Conservation (phyloP, 2,888 invertebrate species). For the Brenthis hecate region DNA sequence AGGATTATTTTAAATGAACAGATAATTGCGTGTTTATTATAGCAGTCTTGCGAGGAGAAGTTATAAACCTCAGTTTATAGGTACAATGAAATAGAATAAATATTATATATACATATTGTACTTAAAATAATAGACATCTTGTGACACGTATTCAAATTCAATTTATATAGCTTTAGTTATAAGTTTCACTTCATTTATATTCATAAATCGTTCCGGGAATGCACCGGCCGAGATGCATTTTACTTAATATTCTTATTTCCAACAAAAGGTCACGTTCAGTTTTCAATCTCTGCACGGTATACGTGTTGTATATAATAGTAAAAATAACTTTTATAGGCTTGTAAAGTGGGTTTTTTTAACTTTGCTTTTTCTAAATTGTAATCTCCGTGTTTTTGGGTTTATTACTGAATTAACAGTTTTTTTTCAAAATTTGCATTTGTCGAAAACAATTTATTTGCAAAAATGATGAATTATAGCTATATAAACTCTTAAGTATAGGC, state of each 20-base stretch:
- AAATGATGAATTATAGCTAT: too few species aligned
- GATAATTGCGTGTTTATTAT: too few species aligned
- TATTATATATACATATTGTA: background rate
- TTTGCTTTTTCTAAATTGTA: too few species aligned
- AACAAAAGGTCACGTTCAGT: constrained; percentile 27
- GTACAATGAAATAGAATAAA: constrained; percentile 5
- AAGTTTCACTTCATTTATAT: constrained; percentile 36
- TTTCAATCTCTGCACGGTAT: constrained; percentile 25
- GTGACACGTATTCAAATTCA: constrained; percentile 25
- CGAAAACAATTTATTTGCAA: too few species aligned
- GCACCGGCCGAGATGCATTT: constrained; percentile 33
- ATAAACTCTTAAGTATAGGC: too few species aligned
- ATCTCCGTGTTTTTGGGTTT: too few species aligned
- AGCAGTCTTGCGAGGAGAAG: too few species aligned
- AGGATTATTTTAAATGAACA: too few species aligned
- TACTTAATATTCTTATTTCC: constrained; percentile 35
- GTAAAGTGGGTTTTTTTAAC: background rate
- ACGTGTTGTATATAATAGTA: constrained; percentile 22
- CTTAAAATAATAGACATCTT: constrained; percentile 11
- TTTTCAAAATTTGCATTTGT: too few species aligned
- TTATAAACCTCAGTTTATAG: background rate
- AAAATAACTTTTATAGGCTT: constrained; percentile 10
- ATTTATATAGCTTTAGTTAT: constrained; percentile 27
- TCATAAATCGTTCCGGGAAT: constrained; percentile 39
- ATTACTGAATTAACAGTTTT: too few species aligned